Conservation (phyloP, 2,113 vertebrate genomes). For the Ictidomys tridecemlineatus region DNA sequence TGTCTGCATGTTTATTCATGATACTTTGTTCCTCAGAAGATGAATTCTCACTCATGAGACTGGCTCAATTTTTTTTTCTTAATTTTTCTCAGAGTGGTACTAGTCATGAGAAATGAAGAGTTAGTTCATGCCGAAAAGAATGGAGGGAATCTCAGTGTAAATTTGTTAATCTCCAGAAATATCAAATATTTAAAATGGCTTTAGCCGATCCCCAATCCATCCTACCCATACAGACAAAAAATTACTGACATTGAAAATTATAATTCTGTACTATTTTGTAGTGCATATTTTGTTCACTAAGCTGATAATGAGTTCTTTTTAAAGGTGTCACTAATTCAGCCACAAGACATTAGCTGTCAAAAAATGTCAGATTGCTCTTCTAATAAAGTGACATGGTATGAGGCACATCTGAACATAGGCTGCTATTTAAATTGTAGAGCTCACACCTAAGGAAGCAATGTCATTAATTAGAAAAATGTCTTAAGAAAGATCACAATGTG, state of each 20-base stretch:
- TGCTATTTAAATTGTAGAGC: constrained; percentile 20
- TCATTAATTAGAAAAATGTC: constrained; percentile 43
- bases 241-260: background rate
- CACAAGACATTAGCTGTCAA: constrained; percentile 56
- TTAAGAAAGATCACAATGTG: constrained; percentile 5
- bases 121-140: constrained; percentile 10
- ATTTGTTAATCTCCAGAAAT: constrained; percentile 52
- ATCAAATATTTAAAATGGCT: constrained; percentile 43
- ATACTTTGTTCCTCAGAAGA: constrained; percentile 11
- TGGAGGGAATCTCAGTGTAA: background rate
- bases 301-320: constrained; percentile 65
- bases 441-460: constrained; percentile 51
- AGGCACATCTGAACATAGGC: background rate
- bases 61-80: background rate
- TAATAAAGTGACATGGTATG: constrained; percentile 25
- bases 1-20: background rate
- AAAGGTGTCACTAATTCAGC: constrained; percentile 58
- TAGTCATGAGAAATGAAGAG: constrained; percentile 26
- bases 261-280: constrained; percentile 10
- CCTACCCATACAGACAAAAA: background rate
- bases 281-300: constrained; percentile 33
- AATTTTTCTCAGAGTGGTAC: constrained; percentile 4
- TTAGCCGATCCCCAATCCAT: constrained; percentile 30
- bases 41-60: background rate
- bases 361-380: constrained; percentile 56